Evolutionary conservation across 2,113 vertebrate genomes (phyloP).

Genomic region (Scomber japonicus): DNA sequence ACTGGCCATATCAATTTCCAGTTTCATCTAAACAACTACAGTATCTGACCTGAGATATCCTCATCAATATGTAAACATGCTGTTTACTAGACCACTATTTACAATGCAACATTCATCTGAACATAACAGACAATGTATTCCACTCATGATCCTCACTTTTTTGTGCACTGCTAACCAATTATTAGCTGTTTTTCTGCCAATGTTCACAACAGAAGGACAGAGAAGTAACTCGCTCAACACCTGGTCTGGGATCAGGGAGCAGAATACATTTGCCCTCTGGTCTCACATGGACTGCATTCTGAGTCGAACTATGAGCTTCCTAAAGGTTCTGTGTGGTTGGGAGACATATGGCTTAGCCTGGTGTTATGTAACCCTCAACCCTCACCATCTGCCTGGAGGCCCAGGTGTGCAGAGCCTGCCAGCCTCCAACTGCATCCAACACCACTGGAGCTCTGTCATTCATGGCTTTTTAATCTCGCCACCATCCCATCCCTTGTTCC

Average conservation of each 20-base stretch:
- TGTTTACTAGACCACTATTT: background rate
- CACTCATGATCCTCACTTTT: constrained; percentile 57
- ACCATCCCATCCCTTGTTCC: constrained; percentile 71
- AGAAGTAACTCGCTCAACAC: constrained; percentile 76
- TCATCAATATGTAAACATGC: constrained; percentile 5
- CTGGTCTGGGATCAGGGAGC: constrained; percentile 80
- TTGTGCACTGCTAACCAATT: constrained; percentile 29
- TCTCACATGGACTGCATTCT: constrained; percentile 72
- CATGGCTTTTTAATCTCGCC: constrained; percentile 73
- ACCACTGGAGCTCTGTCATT: constrained; percentile 81
- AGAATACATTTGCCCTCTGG: constrained; percentile 68
- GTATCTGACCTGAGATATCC: constrained; percentile 2
- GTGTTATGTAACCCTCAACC: constrained; percentile 84
- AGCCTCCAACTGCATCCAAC: constrained; percentile 73
- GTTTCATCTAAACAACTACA: constrained; percentile 36
- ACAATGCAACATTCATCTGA: constrained; percentile 1
- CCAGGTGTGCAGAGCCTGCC: constrained; percentile 83
- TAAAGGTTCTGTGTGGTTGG: constrained; percentile 81
- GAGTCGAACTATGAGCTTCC: constrained; percentile 70
- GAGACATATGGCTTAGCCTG: constrained; percentile 85
- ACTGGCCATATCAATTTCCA: constrained; percentile 31
- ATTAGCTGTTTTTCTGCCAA: constrained; percentile 62
- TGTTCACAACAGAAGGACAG: constrained; percentile 65
- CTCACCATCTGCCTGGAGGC: constrained; percentile 84
- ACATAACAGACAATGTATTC: constrained; percentile 16